Evolutionary conservation across 2,888 invertebrate genomes (phyloP).

Genomic region (Balanococcus diminutus): DNA sequence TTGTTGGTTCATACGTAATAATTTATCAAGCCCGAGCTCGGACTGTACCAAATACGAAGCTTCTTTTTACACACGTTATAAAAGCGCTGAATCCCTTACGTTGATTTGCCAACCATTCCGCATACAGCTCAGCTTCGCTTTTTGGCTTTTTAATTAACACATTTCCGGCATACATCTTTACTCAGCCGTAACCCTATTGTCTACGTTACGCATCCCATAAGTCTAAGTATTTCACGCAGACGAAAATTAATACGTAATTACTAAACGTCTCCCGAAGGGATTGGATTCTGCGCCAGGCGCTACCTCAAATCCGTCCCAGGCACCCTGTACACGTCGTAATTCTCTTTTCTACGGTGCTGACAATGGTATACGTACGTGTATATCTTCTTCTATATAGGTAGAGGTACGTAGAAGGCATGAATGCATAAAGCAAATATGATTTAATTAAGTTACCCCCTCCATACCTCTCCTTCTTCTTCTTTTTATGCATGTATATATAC

Average conservation of each 20-base stretch:
- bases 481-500: not conserved
- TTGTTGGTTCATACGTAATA: not conserved
- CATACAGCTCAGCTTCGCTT: no score
- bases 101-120: no score
- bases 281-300: not conserved
- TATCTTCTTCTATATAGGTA: not conserved
- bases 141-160: not conserved
- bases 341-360: not conserved
- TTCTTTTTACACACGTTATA: not conserved
- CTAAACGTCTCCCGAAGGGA: not conserved
- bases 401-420: not conserved
- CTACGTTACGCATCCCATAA: not conserved
- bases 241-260: not conserved
- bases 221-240: not conserved
- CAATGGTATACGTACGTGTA: not conserved
- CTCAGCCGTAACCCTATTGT: not conserved
- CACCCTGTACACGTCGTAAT: not conserved
- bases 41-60: not conserved
- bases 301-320: not conserved
- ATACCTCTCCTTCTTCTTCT: not conserved
- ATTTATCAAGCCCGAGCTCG: constrained; percentile 6
- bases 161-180: not conserved
- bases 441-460: not conserved
- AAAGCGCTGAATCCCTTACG: not conserved
- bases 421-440: constrained; percentile 8